Percentiles rank a stretch among this genome's conserved stretches.
phyloP scores from a whole-genome alignment of 1,140 invertebrate species.

The Brachionus rubens region DNA sequence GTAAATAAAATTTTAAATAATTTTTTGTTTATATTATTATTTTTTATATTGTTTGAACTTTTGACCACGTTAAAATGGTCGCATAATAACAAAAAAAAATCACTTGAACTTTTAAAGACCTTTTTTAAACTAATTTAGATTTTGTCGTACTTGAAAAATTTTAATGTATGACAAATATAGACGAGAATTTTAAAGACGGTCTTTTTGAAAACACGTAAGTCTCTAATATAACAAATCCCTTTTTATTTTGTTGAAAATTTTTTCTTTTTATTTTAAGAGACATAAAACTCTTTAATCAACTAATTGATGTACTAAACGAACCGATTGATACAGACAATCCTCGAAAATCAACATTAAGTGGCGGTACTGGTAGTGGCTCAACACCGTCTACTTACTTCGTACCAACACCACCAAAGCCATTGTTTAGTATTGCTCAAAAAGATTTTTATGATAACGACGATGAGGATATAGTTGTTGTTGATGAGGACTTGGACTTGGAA shows the following conservation, averaged over 20 bases:
- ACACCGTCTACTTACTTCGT: background rate
- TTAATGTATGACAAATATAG: slow-evolving; percentile 38
- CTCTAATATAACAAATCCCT: background rate
- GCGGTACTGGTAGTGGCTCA: background rate
- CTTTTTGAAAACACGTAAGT: slow-evolving; percentile 27
- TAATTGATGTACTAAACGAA: slow-evolving; percentile 2
- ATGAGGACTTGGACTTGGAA: slow-evolving; percentile 17
- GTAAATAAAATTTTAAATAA: too few species aligned
- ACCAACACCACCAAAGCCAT: background rate
- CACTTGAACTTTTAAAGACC: too few species aligned
- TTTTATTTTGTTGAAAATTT: background rate
- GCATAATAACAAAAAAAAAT: too few species aligned
- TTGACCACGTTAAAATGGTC: too few species aligned
- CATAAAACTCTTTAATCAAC: background rate
- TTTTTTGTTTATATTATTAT: too few species aligned
- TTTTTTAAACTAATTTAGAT: too few species aligned
- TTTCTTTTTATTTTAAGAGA: background rate
- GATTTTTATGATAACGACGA: slow-evolving; percentile 37
- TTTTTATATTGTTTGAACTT: too few species aligned
- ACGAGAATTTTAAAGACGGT: background rate
- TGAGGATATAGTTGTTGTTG: slow-evolving; percentile 24
- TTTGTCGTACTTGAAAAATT: too few species aligned
- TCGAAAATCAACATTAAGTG: background rate
- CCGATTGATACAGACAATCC: background rate
- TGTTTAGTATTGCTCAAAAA: background rate